phyloP scores from a whole-genome alignment of 2,888 invertebrate species.

The Melanostoma scalare region DNA sequence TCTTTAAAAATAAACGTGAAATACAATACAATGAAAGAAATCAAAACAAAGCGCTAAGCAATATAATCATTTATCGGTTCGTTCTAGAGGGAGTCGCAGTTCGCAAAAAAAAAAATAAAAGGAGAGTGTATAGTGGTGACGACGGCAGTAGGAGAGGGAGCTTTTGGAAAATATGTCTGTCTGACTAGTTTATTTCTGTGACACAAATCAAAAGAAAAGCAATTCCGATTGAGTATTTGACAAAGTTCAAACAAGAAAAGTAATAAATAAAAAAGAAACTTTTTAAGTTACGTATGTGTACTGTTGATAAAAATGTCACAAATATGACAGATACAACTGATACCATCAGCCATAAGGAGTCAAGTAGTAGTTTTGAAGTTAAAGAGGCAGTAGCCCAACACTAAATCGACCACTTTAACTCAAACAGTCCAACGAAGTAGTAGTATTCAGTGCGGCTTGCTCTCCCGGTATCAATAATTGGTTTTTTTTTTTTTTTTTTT shows the following conservation, averaged over 20 bases:
- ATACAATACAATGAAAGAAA: constrained; percentile 44
- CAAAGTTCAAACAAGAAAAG: constrained; percentile 16
- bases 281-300: constrained; percentile 7
- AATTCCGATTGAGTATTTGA: constrained; percentile 36
- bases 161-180: constrained; percentile 56
- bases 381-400: constrained; percentile 45
- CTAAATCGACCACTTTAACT: constrained; percentile 40
- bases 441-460: constrained; percentile 30
- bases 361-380: constrained; percentile 35
- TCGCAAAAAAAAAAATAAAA: constrained; percentile 22
- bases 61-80: constrained; percentile 40
- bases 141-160: constrained; percentile 31
- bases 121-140: constrained; percentile 8
- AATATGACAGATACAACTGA: constrained; percentile 55
- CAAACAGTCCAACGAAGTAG: constrained; percentile 46
- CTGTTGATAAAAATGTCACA: constrained; percentile 53
- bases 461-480: constrained; percentile 8
- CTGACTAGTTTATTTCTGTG: constrained; percentile 58
- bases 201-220: constrained; percentile 70
- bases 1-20: constrained; percentile 42
- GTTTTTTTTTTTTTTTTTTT: constrained; percentile 31
- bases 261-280: not conserved
- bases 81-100: constrained; percentile 24
- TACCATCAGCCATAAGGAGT: constrained; percentile 45
- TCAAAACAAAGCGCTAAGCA: constrained; percentile 55